phyloP scores from a whole-genome alignment of 2,113 vertebrate genomes.

The Leiothrix lutea region DNA sequence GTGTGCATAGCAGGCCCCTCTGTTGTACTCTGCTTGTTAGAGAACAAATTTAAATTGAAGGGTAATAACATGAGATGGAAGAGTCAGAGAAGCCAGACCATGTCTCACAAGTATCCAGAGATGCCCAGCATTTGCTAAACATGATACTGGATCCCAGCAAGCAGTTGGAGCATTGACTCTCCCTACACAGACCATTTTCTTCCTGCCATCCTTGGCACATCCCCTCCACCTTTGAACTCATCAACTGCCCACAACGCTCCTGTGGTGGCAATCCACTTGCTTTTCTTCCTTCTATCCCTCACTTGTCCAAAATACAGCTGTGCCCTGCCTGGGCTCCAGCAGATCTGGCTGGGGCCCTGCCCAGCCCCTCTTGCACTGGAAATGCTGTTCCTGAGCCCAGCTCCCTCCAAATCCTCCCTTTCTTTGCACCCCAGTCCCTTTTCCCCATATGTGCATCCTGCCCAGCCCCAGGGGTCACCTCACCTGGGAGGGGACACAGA shows the following conservation, averaged over 20 bases:
- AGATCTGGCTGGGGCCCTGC: not conserved
- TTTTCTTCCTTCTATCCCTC: not conserved
- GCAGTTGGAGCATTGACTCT: rapidly evolving
- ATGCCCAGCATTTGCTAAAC: not conserved
- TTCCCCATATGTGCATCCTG: not conserved
- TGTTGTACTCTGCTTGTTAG: not conserved
- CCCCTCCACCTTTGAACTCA: not conserved
- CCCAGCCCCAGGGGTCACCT: not conserved
- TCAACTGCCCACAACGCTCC: not conserved
- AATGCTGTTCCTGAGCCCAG: rapidly evolving
- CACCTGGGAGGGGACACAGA: rapidly evolving
- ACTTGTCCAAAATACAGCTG: not conserved
- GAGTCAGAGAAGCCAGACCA: not conserved
- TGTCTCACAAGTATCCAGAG: not conserved
- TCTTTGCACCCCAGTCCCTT: rapidly evolving
- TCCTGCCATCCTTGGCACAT: not conserved
- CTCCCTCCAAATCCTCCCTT: not conserved
- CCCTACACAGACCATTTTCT: not conserved
- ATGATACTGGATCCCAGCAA: not conserved
- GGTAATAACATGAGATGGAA: not conserved
- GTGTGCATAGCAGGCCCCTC: no score
- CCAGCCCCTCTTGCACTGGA: rapidly evolving
- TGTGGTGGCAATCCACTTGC: not conserved
- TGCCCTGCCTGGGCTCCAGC: not conserved
- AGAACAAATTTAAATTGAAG: not conserved